phyloP scores from a whole-genome alignment of 2,113 vertebrate genomes.

The Tor tambroides region DNA sequence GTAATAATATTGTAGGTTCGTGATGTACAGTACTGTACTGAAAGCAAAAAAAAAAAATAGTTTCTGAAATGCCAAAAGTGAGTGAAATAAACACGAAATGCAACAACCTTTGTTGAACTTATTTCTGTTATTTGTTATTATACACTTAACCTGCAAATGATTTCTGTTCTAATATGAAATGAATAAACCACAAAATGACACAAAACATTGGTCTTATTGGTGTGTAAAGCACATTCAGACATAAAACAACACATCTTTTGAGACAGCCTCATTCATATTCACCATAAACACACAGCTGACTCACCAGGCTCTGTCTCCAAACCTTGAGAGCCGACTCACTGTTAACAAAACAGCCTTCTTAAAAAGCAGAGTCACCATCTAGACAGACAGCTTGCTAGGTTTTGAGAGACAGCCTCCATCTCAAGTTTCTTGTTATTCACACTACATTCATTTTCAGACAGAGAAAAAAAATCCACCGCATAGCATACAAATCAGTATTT shows the following conservation, averaged over 20 bases:
- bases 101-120: background rate
- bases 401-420: too few species aligned
- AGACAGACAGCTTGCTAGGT: too few species aligned
- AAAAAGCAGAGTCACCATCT: background rate
- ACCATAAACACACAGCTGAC: slow-evolving; percentile 41
- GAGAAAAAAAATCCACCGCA: background rate
- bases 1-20: background rate
- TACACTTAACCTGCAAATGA: too few species aligned
- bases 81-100: background rate
- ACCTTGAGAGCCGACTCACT: background rate
- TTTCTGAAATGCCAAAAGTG: background rate
- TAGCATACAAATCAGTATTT: slow-evolving; percentile 78
- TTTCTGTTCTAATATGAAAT: background rate
- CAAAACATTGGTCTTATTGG: background rate
- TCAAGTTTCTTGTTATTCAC: background rate
- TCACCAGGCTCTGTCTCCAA: background rate
- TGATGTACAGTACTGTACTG: background rate
- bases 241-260: slow-evolving; percentile 35
- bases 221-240: background rate
- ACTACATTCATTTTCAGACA: background rate
- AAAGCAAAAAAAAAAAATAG: background rate
- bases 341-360: background rate
- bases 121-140: background rate
- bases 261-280: slow-evolving; percentile 69
- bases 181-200: background rate